Percentiles rank a stretch among this genome's conserved stretches.
Conservation (phyloP, 2,888 invertebrate genomes). For the Lobophora halterata region DNA sequence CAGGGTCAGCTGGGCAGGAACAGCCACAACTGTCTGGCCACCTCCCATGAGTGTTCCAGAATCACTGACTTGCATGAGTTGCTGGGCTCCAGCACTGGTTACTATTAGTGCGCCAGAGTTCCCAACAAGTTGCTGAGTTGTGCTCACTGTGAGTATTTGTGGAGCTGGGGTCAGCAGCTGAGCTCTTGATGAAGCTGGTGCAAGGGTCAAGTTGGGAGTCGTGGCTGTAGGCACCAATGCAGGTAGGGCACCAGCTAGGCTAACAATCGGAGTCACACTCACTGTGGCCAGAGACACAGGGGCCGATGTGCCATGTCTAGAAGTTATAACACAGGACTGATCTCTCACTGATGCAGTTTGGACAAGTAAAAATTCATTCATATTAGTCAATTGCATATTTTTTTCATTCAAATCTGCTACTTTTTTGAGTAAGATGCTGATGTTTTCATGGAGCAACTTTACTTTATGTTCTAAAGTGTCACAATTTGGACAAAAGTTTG, state of each 20-base stretch:
- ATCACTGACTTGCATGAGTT: constrained; percentile 76
- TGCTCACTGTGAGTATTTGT: constrained; percentile 72
- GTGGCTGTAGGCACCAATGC: constrained; percentile 66
- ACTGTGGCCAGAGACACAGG: constrained; percentile 74
- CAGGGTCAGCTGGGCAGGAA: constrained; percentile 70
- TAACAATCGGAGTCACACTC: constrained; percentile 74
- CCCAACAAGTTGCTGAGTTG: constrained; percentile 71
- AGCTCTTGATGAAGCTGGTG: constrained; percentile 69
- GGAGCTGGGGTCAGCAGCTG: constrained; percentile 72
- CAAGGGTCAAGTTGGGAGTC: constrained; percentile 63
- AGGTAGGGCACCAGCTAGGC: constrained; percentile 67
- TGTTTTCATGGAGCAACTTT: constrained; percentile 70
- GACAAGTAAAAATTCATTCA: constrained; percentile 74
- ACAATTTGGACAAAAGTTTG: constrained; percentile 61
- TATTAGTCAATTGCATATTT: constrained; percentile 68
- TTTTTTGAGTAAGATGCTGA: constrained; percentile 70
- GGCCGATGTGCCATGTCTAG: constrained; percentile 70
- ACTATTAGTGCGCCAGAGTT: constrained; percentile 74
- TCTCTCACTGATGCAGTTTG: constrained; percentile 69
- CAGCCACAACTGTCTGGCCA: constrained; percentile 73
- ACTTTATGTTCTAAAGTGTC: constrained; percentile 66
- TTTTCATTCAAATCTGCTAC: constrained; percentile 71
- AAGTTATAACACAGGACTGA: constrained; percentile 73
- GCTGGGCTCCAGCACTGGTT: constrained; percentile 75
- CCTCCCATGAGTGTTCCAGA: constrained; percentile 74